Evolutionary conservation across 2,797 vertebrate genomes (phyloP).

Genomic region (Nothura maculosa): DNA sequence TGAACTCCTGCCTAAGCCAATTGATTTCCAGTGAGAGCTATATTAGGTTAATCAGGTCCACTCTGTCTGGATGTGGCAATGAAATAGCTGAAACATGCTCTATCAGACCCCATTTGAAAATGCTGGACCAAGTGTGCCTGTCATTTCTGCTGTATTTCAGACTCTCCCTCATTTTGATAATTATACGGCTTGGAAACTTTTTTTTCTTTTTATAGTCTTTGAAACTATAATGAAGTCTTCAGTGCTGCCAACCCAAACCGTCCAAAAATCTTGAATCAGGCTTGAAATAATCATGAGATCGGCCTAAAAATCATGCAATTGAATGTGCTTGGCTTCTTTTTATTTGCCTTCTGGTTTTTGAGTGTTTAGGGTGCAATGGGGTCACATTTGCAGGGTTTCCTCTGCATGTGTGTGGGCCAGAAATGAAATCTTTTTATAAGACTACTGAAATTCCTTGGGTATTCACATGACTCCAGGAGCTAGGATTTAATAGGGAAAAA

Average conservation of each 20-base stretch:
- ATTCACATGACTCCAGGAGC: slow-evolving; percentile 56
- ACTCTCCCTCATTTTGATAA: slow-evolving; percentile 76
- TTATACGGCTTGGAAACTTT: slow-evolving; percentile 74
- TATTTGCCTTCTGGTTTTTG: slow-evolving; percentile 71
- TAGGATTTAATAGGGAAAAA: background rate
- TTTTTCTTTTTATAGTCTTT: slow-evolving; percentile 77
- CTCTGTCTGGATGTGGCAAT: slow-evolving; percentile 56
- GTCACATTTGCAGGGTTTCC: slow-evolving; percentile 68
- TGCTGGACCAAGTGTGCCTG: slow-evolving; percentile 58
- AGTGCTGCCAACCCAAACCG: slow-evolving; percentile 66
- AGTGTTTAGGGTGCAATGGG: slow-evolving; percentile 63
- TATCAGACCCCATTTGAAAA: slow-evolving; percentile 65
- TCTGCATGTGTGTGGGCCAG: slow-evolving; percentile 62
- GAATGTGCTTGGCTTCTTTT: slow-evolving; percentile 66
- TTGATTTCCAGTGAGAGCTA: slow-evolving; percentile 58
- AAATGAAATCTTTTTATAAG: slow-evolving; percentile 55
- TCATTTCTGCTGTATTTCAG: slow-evolving; percentile 72
- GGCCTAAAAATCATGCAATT: slow-evolving; percentile 67
- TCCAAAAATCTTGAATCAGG: slow-evolving; percentile 70
- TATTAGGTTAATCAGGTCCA: slow-evolving; percentile 70
- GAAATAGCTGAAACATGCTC: slow-evolving; percentile 64
- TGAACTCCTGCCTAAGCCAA: slow-evolving; percentile 55
- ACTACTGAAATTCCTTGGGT: slow-evolving; percentile 59
- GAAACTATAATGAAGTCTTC: slow-evolving; percentile 74
- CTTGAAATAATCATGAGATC: slow-evolving; percentile 75